Base-by-base conservation (phyloP, 2,113 vertebrate species). In the Tragelaphus strepsiceros region DNA sequence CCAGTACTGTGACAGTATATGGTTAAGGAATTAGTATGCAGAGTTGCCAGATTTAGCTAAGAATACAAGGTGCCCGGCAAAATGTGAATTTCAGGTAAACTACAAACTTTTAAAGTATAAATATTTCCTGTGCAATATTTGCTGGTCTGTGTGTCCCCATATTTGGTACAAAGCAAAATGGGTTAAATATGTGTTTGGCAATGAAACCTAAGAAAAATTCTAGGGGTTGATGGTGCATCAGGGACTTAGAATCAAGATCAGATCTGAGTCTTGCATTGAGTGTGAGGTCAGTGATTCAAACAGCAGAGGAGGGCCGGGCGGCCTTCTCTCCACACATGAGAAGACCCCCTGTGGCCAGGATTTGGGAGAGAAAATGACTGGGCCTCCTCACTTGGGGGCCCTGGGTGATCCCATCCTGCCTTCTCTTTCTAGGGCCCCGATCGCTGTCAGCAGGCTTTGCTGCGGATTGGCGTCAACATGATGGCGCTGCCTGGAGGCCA, bases 401-500 rank as follows among this genome's bases (percentile, higher is more conserved):
- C 19, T 85, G 88, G 19, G 3, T 98, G 89, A 98, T 22, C 2
- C 4, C 1, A 0, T 95, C 13, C n/a, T 92, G 9, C 46, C 61
- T 5, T 98, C 97, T 98, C 87, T 94, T 98, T 97, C 87, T 94
- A 99, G 99, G 93, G 94, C 35, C 91, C 95, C 0, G 3, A 98
- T 87, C 22, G 0, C 64, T 98, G 98, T 14, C 74, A 91, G 58
- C 94, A 98, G 89, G 98, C 98, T n/a, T 67, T 98, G 89, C 80
- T 98, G 59, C 94, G 86, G 94, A 95, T 96, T 30, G 98, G 98
- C 1, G 98, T 99, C 97, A 99, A 98, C 90, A 99, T 99, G 99
- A 99, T 99, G 99, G 99, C 99, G 4, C 99, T 99, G 88, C 99
- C 99, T 95, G 99, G 99, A 13, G 99, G 99, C 91, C 98, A 98